phyloP scores from a whole-genome alignment of 2,113 vertebrate species.

The Callionymus lyra region DNA sequence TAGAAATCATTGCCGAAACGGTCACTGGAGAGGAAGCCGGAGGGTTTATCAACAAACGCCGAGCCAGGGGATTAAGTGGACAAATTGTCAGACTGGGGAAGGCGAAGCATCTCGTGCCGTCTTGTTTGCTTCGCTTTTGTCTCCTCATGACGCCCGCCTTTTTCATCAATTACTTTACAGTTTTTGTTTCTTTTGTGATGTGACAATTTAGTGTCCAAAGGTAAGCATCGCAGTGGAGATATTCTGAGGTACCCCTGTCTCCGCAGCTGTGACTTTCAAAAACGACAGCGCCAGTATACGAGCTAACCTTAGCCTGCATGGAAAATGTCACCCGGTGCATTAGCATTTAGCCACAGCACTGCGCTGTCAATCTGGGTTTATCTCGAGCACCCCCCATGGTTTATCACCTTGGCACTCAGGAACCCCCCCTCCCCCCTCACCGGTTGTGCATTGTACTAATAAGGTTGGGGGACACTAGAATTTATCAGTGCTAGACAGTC shows the following conservation, averaged over 20 bases:
- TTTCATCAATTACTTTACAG: slow-evolving; percentile 3
- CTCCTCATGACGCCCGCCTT: slow-evolving; percentile 24
- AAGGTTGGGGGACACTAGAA: slow-evolving; percentile 54
- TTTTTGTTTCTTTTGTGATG: no score
- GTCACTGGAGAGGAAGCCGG: slow-evolving; percentile 2
- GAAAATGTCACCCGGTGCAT: slow-evolving; percentile 69
- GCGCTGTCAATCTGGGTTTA: slow-evolving; percentile 68
- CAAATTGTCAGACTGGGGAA: slow-evolving; percentile 32
- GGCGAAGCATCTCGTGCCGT: slow-evolving; percentile 2
- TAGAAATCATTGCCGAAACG: slow-evolving; percentile 30
- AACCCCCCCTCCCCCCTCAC: slow-evolving; percentile 11
- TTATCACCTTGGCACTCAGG: slow-evolving; percentile 35
- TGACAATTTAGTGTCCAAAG: no score
- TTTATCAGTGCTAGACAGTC: slow-evolving; percentile 63
- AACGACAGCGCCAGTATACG: slow-evolving; percentile 22
- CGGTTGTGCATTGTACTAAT: slow-evolving; percentile 58
- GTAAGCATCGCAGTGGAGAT: no score
- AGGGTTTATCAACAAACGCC: slow-evolving; percentile 45
- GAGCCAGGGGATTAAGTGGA: slow-evolving; percentile 33
- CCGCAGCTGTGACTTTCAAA: not conserved
- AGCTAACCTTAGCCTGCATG: slow-evolving; percentile 45
- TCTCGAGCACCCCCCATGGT: slow-evolving; percentile 57
- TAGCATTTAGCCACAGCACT: slow-evolving; percentile 67
- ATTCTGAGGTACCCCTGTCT: no score
- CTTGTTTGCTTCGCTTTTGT: slow-evolving; percentile 21